These are phyloP conservation scores for Hypotaenidia philippensis DNA, from an alignment of 2,797 vertebrate species.

Conservation along the genomic window DNA sequence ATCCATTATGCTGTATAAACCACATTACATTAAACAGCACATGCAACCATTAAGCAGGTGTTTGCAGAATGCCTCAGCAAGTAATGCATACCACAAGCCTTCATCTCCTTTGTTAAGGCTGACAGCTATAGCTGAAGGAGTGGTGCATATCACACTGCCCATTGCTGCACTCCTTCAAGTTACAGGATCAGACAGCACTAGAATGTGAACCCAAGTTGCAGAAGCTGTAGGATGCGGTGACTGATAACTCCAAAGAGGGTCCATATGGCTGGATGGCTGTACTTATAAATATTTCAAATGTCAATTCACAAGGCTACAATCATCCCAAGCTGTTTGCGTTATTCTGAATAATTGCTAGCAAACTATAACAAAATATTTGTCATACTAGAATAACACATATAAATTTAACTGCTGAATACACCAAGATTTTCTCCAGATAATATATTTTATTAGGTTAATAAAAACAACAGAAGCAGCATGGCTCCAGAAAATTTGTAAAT, in stretches of 20 bases:
- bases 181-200: background rate
- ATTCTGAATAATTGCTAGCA: constrained; percentile 74
- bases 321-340: constrained; percentile 75
- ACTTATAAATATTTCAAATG: constrained; percentile 83
- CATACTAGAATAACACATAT: constrained; percentile 65
- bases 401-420: constrained; percentile 66
- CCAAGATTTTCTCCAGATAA: constrained; percentile 51
- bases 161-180: background rate
- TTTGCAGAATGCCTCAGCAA: background rate
- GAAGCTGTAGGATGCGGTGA: constrained; percentile 16
- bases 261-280: constrained; percentile 72
- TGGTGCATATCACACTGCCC: background rate
- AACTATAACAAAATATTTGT: constrained; percentile 77
- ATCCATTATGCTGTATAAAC: background rate
- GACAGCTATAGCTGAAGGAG: background rate
- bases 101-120: background rate
- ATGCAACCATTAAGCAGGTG: background rate
- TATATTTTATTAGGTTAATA: constrained; percentile 63
- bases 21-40: background rate
- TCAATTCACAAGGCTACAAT: constrained; percentile 71
- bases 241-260: constrained; percentile 64
- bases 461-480: constrained; percentile 24
- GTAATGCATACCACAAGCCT: background rate
- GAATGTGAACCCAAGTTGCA: background rate
- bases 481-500: constrained; percentile 45